phyloP scores from a whole-genome alignment of 2,113 vertebrate species.

The Ochotona princeps region DNA sequence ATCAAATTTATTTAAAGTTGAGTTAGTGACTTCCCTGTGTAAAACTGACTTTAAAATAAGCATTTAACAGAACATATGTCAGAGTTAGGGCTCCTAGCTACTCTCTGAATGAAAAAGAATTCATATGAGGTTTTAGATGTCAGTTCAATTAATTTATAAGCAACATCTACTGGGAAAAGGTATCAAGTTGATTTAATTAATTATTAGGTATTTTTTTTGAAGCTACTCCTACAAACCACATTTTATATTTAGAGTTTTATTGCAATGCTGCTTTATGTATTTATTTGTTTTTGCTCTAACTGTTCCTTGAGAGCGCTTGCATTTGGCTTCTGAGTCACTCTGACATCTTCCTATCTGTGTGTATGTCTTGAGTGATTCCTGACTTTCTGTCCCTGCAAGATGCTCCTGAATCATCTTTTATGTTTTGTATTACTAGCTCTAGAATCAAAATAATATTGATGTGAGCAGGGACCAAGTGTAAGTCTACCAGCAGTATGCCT shows the following conservation, averaged over 20 bases:
- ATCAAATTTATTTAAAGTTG: slow-evolving; percentile 51
- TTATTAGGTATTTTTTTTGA: not conserved
- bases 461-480: not conserved
- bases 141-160: slow-evolving; percentile 32
- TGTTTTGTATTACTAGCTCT: too few species aligned
- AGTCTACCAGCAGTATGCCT: not conserved
- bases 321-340: too few species aligned
- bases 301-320: too few species aligned
- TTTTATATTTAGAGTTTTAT: too few species aligned
- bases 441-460: not conserved
- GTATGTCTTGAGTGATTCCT: too few species aligned
- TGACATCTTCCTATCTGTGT: too few species aligned
- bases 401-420: too few species aligned
- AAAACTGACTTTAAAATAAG: slow-evolving; percentile 53
- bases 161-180: not conserved
- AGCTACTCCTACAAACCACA: not conserved
- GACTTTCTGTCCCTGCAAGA: too few species aligned
- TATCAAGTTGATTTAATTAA: not conserved
- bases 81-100: slow-evolving; percentile 15
- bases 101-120: not conserved
- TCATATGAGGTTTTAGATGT: slow-evolving; percentile 2
- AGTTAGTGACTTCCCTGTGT: slow-evolving; percentile 36
- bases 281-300: too few species aligned
- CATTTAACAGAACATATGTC: not conserved
- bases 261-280: too few species aligned